These are phyloP conservation scores for Epizoanthus illoricatus DNA, from an alignment of 92 coral and sea anemone species.

Conservation along the genomic window DNA sequence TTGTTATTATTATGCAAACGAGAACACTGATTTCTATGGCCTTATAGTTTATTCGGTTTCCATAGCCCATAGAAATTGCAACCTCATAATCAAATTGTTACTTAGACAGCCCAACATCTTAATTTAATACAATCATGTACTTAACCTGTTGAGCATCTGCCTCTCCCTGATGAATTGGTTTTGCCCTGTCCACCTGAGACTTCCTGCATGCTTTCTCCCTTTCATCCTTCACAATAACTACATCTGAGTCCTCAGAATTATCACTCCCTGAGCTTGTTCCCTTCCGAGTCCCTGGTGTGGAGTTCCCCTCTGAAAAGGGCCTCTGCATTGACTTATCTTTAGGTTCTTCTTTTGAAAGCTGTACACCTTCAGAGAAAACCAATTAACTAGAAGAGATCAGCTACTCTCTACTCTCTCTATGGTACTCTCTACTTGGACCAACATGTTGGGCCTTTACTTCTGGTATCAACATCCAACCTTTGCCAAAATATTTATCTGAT, in stretches of 20 bases:
- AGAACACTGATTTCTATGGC: too few relatives aligned
- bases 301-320: conserved; percentile 15
- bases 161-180: conserved; percentile 15
- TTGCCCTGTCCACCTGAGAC: conserved; percentile 52
- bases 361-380: not conserved
- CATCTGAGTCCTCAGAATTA: conserved; percentile 53
- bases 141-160: conserved; percentile 13
- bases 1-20: too few relatives aligned
- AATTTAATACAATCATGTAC: too few relatives aligned
- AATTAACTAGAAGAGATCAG: not conserved
- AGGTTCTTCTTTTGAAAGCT: not conserved
- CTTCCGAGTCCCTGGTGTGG: conserved; percentile 29
- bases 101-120: too few relatives aligned
- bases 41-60: too few relatives aligned
- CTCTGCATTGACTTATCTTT: conserved; percentile 3
- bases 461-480: not conserved
- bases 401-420: not conserved
- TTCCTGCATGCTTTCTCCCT: conserved; percentile 41
- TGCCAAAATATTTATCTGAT: not conserved
- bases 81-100: too few relatives aligned
- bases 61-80: too few relatives aligned
- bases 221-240: conserved; percentile 52
- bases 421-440: not conserved
- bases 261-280: conserved; percentile 34
- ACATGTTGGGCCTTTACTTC: too few relatives aligned